Evolutionary conservation across 2,797 vertebrate genomes (phyloP), one percentile per base, ranked within the genome.

Genomic region (Cheirogaleus major): DNA sequence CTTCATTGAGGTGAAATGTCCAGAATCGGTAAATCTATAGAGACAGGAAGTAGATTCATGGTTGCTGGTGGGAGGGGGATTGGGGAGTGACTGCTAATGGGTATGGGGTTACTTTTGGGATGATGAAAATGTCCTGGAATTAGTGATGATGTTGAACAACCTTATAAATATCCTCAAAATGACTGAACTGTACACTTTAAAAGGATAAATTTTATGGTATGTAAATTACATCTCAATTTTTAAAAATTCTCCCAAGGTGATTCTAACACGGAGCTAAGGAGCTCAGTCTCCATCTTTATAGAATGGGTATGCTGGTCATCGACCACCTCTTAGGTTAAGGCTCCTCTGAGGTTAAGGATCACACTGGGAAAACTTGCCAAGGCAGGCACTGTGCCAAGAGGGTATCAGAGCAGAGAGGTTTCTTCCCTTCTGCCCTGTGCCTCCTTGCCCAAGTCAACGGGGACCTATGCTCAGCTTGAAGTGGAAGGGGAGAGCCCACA

Each of bases 91-190:
- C 35, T n/a, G 41, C 27, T 15, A 32, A 48, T 30, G 85, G 41
- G 18, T 20, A 25, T 25, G 43, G 14, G 27, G 13, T 87, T 76
- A 45, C 48, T 76, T 79, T 30, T 1, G 2, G 75, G 45, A 59
- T 35, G 41, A 84, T 73, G 43, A 61, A 65, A 41, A 70, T 2
- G 41, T 32, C 72, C 91, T 92, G 32, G 45, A 90, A 82, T 69
- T 93, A 38, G 57, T 48, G 43, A 25, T 76, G 81, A 88, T 25
- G 35, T 13, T 35, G 41, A 7, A 50, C 30, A 50, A 57, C 15
- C 75, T 57, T 92, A 38, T 27, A 59, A 59, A 27, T 12, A 59
- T 25, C 10, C 57, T 59, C 23, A 27, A 94, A 89, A 50, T 25
- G 43, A 63, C 0, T 11, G 50, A 87, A 55, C 27, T 15, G 7